Base-by-base conservation (phyloP, 2,113 vertebrate genomes). In the Sylvietta virens region DNA sequence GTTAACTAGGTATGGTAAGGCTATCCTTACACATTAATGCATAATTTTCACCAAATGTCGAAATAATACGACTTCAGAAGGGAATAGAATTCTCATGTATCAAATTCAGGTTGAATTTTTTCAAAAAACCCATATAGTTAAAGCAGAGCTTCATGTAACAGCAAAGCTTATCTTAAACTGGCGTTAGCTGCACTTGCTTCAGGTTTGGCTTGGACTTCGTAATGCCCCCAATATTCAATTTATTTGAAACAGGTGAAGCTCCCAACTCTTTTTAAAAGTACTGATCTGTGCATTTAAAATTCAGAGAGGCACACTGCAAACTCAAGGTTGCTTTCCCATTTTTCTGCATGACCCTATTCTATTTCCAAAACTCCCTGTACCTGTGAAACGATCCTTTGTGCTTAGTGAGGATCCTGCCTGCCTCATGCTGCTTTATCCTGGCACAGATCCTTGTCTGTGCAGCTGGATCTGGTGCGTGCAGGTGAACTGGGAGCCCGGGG, bases 41-140 rank as follows among this genome's bases (percentile, higher is more conserved):
- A 22, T 76, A 42, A 54, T 94, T 84, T 95, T 58, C 2, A 6
- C 21, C n/a, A 89, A 76, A 69, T 87, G 37, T 84, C 70, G 48
- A 79, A 90, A 83, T 93, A 91, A 86, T 86, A 10, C 73, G 47
- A 60, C 23, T 89, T 60, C 6, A 56, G 74, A 80, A 77, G 67
- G 73, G 88, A 90, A 57, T 82, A 71, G 26, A 94, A 81, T 91
- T 84, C 45, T 23, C 58, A 50, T 48, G 2, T 48, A 82, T 90
- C n/a, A 83, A 93, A 84, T 62, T 42, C 16, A 50, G 35, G 24
- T 48, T 74, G 48, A 60, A 2, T 71, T 67, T 77, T 74, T 42
- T 14, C 0, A 15, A 30, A 45, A 42, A 47, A 28, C 9, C 2
- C 21, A 50, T 4, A 1, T 65, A 37, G 23, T 61, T 76, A 30